phyloP scores from a whole-genome alignment of 1,140 invertebrate species.

The Popillia japonica region DNA sequence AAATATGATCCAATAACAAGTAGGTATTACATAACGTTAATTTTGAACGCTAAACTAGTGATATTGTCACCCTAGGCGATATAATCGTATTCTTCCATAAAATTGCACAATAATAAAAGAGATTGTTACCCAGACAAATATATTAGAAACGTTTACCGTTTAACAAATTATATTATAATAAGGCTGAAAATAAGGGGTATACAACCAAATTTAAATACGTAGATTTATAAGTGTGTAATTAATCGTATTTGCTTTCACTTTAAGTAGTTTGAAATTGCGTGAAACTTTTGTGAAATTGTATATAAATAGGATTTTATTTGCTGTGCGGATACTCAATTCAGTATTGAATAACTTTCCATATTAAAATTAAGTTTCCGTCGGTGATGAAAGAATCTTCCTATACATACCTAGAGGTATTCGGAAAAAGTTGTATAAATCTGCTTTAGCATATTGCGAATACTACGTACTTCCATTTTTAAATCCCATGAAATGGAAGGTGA shows the following conservation, averaged over 20 bases:
- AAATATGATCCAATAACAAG: not conserved
- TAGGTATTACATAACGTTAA: not conserved
- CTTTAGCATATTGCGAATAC: no score
- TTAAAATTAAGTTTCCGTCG: no score
- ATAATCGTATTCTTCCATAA: not conserved
- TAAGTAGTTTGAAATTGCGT: not conserved
- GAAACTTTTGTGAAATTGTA: not conserved
- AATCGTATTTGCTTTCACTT: conserved; percentile 26
- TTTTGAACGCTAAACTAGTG: not conserved
- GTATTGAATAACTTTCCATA: no score
- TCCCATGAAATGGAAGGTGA: no score
- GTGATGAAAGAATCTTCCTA: no score
- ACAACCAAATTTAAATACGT: conserved; percentile 7
- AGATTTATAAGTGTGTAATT: not conserved
- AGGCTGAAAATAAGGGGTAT: not conserved
- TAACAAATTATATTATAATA: conserved; percentile 16
- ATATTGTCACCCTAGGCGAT: conserved; percentile 13
- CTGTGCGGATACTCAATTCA: no score
- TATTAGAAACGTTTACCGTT: conserved; percentile 11
- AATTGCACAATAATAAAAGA: not conserved
- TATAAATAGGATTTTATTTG: not conserved
- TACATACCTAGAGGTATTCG: no score
- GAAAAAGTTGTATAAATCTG: no score
- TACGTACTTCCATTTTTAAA: no score
- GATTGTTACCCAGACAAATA: not conserved